A percentile compares a stretch with the other conserved stretches of the same genome.
These are phyloP conservation scores for Pollenia labialis DNA, from an alignment of 2,888 invertebrate genomes.

Conservation along the genomic window DNA sequence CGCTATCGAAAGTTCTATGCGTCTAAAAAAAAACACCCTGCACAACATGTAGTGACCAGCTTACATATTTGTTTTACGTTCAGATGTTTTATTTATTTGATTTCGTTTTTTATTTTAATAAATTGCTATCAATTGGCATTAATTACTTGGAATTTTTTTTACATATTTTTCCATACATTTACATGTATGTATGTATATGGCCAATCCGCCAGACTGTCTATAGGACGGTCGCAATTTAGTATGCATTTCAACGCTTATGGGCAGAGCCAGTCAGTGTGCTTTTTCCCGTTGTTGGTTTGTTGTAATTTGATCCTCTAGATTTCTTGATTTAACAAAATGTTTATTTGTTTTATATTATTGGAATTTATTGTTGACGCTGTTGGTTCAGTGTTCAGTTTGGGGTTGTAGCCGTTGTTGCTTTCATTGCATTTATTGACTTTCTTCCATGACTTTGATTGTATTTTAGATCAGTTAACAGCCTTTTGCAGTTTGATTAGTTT, in stretches of 20 bases:
- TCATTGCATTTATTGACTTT: slow-evolving; percentile 47
- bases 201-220: background rate
- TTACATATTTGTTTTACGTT: slow-evolving; percentile 10
- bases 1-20: no score
- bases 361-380: slow-evolving; percentile 26
- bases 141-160: slow-evolving; percentile 68
- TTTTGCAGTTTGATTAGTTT: background rate
- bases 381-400: slow-evolving; percentile 4
- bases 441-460: slow-evolving; percentile 52
- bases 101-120: slow-evolving; percentile 49
- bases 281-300: slow-evolving; percentile 6
- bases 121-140: slow-evolving; percentile 74
- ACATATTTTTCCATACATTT: slow-evolving; percentile 8
- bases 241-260: background rate
- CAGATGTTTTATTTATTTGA: slow-evolving; percentile 1
- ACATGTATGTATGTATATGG: background rate
- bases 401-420: slow-evolving; percentile 13
- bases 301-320: slow-evolving; percentile 58
- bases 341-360: slow-evolving; percentile 22
- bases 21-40: background rate
- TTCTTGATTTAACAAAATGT: slow-evolving; percentile 22
- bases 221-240: background rate
- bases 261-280: background rate
- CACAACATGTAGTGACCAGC: background rate
- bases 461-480: slow-evolving; percentile 51